Base-by-base conservation (phyloP, 2,888 invertebrate genomes). In the Chloromyia formosa region DNA sequence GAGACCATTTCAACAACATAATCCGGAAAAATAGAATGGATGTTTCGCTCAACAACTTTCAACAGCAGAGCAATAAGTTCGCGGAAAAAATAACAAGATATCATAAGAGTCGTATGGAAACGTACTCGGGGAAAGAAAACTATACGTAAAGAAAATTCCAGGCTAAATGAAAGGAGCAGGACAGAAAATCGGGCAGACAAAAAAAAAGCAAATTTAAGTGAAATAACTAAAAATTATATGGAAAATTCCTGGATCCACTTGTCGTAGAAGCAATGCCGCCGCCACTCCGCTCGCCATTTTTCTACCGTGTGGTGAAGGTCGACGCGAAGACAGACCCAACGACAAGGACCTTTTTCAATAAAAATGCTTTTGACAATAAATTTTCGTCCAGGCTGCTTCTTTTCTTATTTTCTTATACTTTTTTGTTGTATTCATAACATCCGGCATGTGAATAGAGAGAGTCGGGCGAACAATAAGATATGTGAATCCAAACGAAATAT, bases 321-420 rank as follows among this genome's bases (percentile, higher is more conserved):
- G 35, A 7, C 42, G 16, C 53, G 12, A 23, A 23, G n/a, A 23
- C 7, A 35, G 27, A n/a, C 20, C 10, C 16, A 22, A 22, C 22
- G 56, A 4, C 56, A 20, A n/a, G 42, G 40, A 66, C 49, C 66
- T 49, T 66, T 66, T 66, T 66, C 66, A 66, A 66, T 66, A 66
- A 66, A 66, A 66, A 66, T 16, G 66, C 23, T 66, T 35, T 45
- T 66, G 66, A 71, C 56, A 58, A 71, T 71, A 71, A 71, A 71
- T 71, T 71, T 58, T 58, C 58, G 71, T 71, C 40, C 40, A 18
- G 40, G 66, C 66, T 66, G 45, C 45, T 66, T 66, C 45, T 45
- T 16, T 62, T 62, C 62, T 3, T 40, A 10, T 42, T n/a, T 35
- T 35, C 27, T 35, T 35, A 7, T 35, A 35, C 27, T 35, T 35